These are phyloP conservation scores for Drosophila auraria DNA, from an alignment of 1,140 invertebrate genomes.

Conservation along the genomic window DNA sequence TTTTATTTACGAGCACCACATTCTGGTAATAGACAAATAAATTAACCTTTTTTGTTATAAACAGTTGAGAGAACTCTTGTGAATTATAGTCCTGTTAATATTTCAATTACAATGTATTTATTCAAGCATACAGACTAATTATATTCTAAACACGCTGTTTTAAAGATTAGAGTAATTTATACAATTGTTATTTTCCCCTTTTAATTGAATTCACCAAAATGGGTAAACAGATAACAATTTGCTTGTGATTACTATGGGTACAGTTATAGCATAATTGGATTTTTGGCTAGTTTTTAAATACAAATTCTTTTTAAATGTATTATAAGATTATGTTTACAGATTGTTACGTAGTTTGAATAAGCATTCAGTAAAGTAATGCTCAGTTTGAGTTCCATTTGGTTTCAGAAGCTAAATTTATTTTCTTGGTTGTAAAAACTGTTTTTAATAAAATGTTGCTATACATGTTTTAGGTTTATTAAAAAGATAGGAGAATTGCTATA, in stretches of 20 bases:
- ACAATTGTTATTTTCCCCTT: background rate
- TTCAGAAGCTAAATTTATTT: background rate
- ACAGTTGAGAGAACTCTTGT: background rate
- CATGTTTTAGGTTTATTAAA: background rate
- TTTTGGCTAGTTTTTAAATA: background rate
- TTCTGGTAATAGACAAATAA: slow-evolving; percentile 5
- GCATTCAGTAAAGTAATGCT: too few relatives aligned
- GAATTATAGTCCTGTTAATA: slow-evolving; percentile 1
- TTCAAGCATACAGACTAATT: slow-evolving; percentile 1
- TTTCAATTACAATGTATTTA: slow-evolving; percentile 8
- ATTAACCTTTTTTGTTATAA: background rate
- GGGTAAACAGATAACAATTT: slow-evolving; percentile 9
- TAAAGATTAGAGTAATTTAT: background rate
- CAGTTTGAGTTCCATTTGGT: too few relatives aligned
- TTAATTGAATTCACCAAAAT: slow-evolving; percentile 8
- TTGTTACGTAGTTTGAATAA: too few relatives aligned
- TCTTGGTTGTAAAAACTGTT: background rate
- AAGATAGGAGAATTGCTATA: background rate
- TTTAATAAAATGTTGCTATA: background rate
- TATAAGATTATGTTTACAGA: background rate
- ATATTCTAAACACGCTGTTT: background rate
- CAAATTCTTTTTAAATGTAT: background rate
- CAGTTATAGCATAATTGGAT: background rate
- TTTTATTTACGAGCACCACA: slow-evolving; percentile 9
- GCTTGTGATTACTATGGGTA: background rate